A percentile compares a stretch with the other conserved stretches of the same genome.
Evolutionary conservation across 2,888 invertebrate species (phyloP).

Genomic region (Adineta ricciae): DNA sequence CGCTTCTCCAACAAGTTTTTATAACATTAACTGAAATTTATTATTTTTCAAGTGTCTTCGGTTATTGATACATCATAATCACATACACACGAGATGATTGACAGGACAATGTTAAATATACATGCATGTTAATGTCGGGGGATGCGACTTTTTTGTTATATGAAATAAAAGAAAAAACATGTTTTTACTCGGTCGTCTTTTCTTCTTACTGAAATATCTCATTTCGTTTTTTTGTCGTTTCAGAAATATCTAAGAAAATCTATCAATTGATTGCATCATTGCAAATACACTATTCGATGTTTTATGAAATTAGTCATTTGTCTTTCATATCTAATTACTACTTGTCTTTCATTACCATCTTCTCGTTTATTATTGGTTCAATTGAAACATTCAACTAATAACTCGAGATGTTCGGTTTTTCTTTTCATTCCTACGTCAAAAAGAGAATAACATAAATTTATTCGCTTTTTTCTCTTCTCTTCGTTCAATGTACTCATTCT

Average conservation of each 20-base stretch:
- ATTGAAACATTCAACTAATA: background rate
- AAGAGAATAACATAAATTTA: background rate
- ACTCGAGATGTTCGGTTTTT: background rate
- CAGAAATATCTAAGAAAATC: background rate
- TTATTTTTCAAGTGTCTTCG: background rate
- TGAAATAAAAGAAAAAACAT: background rate
- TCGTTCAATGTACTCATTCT: background rate
- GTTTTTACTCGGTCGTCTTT: background rate
- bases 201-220: background rate
- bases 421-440: background rate
- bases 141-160: background rate
- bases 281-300: background rate
- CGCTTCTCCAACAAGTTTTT: background rate
- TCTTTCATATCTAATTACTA: background rate
- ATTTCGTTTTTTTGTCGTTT: background rate
- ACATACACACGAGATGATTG: background rate
- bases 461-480: background rate
- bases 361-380: background rate
- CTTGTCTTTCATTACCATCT: background rate
- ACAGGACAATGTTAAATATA: background rate
- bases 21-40: background rate
- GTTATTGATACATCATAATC: background rate
- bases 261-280: background rate
- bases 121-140: background rate
- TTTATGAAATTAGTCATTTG: background rate